Conservation (phyloP, 2,113 vertebrate genomes). For the Microtus pennsylvanicus region DNA sequence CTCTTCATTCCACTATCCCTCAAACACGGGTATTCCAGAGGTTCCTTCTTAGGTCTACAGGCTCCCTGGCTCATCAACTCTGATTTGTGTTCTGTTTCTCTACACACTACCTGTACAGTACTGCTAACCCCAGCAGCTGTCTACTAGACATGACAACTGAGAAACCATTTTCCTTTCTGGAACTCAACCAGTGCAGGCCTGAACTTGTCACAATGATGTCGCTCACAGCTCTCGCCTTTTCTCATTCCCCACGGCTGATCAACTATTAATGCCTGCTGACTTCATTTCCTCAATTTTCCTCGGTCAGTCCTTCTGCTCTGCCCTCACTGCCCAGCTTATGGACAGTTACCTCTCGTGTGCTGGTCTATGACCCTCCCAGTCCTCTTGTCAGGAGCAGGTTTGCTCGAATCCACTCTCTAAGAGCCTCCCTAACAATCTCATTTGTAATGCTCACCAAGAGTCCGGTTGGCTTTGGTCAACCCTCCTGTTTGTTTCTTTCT, state of each 20-base stretch:
- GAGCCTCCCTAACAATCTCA: background rate
- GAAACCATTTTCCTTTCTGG: background rate
- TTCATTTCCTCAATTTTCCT: background rate
- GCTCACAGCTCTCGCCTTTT: background rate
- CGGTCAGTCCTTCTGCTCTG: background rate
- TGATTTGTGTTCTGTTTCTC: background rate
- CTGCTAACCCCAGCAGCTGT: too few species aligned
- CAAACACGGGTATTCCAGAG: background rate
- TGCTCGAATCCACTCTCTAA: background rate
- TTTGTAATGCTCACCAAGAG: background rate
- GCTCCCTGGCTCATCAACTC: background rate
- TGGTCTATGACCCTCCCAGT: background rate
- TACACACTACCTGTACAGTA: too few species aligned
- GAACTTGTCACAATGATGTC: background rate
- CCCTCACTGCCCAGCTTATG: background rate
- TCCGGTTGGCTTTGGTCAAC: background rate
- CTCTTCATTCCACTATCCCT: background rate
- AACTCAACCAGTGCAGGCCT: background rate
- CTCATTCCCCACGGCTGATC: background rate
- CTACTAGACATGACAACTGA: background rate
- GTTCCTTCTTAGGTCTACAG: background rate
- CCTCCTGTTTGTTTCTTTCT: background rate
- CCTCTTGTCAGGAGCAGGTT: background rate
- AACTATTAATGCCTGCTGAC: background rate
- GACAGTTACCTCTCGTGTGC: background rate